These are phyloP conservation scores for Cyrtodaria siliqua DNA, from an alignment of 2,888 invertebrate species.

Conservation along the genomic window DNA sequence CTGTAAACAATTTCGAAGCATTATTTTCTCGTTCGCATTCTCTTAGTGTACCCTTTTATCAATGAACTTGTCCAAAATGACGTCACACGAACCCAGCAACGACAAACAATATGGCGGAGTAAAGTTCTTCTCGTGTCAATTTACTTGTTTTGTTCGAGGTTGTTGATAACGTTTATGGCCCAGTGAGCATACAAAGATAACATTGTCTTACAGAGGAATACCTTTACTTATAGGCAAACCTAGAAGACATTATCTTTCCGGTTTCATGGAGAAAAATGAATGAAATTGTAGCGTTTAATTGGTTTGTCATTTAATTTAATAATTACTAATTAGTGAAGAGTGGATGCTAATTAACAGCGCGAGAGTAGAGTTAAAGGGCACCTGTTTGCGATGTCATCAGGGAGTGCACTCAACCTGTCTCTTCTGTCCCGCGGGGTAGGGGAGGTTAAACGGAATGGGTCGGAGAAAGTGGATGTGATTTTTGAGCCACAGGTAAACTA, in stretches of 20 bases:
- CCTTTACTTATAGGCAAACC: no score
- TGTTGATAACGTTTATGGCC: constrained; percentile 25
- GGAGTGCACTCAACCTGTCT: constrained; percentile 81
- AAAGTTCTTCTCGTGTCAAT: constrained; percentile 33
- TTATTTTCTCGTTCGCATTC: no score
- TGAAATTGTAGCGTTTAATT: no score
- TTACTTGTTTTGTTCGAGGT: constrained; percentile 40
- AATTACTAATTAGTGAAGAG: constrained; percentile 19
- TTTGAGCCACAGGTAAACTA: constrained; percentile 83
- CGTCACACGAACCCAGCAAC: constrained; percentile 77
- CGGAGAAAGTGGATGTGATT: constrained; percentile 83
- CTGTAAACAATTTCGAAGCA: no score
- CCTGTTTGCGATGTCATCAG: constrained; percentile 66
- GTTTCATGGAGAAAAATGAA: no score
- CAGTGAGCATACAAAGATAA: not conserved
- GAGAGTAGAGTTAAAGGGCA: not conserved
- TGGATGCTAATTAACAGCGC: not conserved
- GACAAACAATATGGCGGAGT: constrained; percentile 79
- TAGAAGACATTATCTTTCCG: no score
- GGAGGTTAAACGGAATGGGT: constrained; percentile 82
- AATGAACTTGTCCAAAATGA: constrained; percentile 10
- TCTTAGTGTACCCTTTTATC: no score
- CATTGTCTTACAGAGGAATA: not conserved
- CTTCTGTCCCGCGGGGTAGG: constrained; percentile 84
- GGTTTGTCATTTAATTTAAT: not conserved